Percentiles rank a stretch among this genome's conserved stretches.
Evolutionary conservation across 1,140 invertebrate species (phyloP).

Genomic region (Acromyrmex heyeri): DNA sequence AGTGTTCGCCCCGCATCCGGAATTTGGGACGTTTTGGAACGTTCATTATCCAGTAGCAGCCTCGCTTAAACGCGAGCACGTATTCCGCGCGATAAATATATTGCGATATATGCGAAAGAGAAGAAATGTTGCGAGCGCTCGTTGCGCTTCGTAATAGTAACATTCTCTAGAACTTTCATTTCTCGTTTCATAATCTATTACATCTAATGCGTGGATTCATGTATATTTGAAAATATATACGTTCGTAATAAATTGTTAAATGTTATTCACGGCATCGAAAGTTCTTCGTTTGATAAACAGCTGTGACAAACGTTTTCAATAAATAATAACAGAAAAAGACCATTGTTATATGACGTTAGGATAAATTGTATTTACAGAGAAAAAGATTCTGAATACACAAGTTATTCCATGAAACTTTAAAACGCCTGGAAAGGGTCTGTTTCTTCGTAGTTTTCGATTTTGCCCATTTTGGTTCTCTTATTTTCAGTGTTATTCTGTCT

Average conservation of each 20-base stretch:
- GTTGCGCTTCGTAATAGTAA: neutral
- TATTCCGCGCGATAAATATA: slow-evolving; percentile 62
- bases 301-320: neutral
- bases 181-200: neutral
- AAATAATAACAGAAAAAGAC: neutral
- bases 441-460: slow-evolving; percentile 23
- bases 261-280: neutral
- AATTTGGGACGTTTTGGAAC: slow-evolving; percentile 72
- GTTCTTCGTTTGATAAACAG: neutral
- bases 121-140: slow-evolving; percentile 31
- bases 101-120: slow-evolving; percentile 9
- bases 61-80: slow-evolving; percentile 69
- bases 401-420: neutral
- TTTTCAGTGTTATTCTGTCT: slow-evolving; percentile 27
- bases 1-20: slow-evolving; percentile 64
- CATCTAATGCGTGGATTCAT: neutral
- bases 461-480: neutral
- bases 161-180: neutral
- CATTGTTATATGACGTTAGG: neutral
- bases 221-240: neutral
- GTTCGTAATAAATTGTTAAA: neutral
- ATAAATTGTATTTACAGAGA: slow-evolving; percentile 8
- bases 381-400: neutral
- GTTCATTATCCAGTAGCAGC: slow-evolving; percentile 73
- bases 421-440: neutral